Conservation (phyloP, 2,797 vertebrate genomes). For the Paguma larvata region DNA sequence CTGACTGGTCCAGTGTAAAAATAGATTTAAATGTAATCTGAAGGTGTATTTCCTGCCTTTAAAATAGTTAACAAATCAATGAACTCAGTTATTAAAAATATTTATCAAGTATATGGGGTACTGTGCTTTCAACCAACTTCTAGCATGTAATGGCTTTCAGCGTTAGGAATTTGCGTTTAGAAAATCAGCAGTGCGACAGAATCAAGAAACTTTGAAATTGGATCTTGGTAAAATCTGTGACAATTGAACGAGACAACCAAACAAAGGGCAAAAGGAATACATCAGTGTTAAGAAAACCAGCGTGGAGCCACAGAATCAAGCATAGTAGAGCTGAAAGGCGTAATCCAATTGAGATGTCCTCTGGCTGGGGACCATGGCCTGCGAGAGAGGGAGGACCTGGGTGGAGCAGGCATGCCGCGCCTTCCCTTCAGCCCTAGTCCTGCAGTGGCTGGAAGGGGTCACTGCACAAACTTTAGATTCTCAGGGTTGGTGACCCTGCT, state of each 20-base stretch:
- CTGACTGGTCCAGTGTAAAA: neutral
- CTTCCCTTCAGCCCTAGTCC: neutral
- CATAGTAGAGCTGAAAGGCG: neutral
- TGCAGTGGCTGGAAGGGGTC: neutral
- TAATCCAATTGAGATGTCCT: neutral
- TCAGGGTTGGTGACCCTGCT: neutral
- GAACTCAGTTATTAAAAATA: neutral
- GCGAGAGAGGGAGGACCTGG: neutral
- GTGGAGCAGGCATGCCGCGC: neutral
- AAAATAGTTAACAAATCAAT: conserved; percentile 6
- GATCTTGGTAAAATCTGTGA: neutral
- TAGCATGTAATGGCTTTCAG: neutral
- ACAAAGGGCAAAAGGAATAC: neutral
- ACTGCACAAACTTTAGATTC: neutral
- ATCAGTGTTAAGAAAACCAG: neutral
- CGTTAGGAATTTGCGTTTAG: neutral
- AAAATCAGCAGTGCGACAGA: neutral
- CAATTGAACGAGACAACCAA: neutral
- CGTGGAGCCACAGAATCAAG: neutral
- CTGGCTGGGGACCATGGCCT: neutral
- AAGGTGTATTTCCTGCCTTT: neutral
- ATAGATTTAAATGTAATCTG: neutral
- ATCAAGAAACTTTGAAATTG: neutral
- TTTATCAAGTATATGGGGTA: neutral
- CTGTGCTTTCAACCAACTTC: neutral